phyloP scores from a whole-genome alignment of 2,888 invertebrate species.

The Panopea generosa region DNA sequence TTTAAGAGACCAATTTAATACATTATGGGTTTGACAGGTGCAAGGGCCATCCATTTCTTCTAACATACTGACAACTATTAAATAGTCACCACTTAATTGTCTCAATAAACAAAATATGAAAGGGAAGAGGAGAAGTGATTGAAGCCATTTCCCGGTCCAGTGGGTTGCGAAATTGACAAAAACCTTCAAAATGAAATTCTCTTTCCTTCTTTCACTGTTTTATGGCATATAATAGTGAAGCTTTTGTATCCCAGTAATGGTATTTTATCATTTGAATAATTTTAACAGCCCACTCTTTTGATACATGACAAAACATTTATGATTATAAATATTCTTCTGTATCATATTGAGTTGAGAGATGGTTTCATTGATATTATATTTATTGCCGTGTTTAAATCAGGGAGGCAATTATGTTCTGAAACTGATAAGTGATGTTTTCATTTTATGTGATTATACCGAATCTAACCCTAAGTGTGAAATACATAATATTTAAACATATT shows the following conservation, averaged over 20 bases:
- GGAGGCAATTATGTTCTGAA: too few relatives aligned
- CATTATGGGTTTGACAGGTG: conserved; percentile 3
- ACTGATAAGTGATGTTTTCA: too few relatives aligned
- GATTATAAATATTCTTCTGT: conserved; percentile 34
- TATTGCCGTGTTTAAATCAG: conserved; percentile 15
- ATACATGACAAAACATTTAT: conserved; percentile 54
- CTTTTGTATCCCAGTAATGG: conserved; percentile 57
- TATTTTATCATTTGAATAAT: conserved; percentile 58
- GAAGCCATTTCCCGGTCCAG: conserved; percentile 39
- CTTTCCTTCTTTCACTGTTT: conserved; percentile 8
- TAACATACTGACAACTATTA: not conserved
- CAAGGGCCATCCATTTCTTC: not conserved
- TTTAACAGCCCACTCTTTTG: conserved; percentile 46
- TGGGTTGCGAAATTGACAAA: conserved; percentile 53
- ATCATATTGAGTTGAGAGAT: conserved; percentile 27
- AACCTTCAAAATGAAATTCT: conserved; percentile 31
- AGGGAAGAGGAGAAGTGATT: conserved; percentile 33
- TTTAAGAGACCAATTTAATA: too few relatives aligned
- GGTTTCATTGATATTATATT: conserved; percentile 25
- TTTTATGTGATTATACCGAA: too few relatives aligned
- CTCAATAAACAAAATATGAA: conserved; percentile 32
- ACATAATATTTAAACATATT: too few relatives aligned
- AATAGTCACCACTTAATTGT: conserved; percentile 39
- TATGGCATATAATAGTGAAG: conserved; percentile 43
- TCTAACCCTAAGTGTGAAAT: too few relatives aligned